A percentile compares a stretch with the other conserved stretches of the same genome.
Conservation (phyloP, 2,113 vertebrate species). For the Myrmecophaga tridactyla region DNA sequence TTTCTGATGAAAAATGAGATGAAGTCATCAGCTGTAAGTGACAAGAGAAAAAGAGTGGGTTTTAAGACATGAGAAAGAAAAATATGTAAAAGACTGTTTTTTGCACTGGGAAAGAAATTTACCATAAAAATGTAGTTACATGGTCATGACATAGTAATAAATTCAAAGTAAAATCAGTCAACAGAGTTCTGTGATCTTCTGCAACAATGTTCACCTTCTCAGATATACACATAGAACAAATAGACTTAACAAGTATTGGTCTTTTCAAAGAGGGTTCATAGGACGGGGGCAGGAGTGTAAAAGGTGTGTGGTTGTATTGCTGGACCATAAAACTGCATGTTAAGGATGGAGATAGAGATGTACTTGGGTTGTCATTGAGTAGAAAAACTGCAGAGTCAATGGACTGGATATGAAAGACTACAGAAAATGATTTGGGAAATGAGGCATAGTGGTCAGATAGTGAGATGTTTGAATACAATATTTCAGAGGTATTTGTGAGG, state of each 20-base stretch:
- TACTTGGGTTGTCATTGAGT: background rate
- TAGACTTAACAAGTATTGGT: background rate
- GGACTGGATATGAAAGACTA: background rate
- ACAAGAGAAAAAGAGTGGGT: background rate
- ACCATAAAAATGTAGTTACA: background rate
- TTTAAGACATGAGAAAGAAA: constrained; percentile 26
- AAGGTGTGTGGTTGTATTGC: background rate
- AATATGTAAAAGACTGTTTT: background rate
- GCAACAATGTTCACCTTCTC: background rate
- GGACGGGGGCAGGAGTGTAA: background rate
- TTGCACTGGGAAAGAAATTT: background rate
- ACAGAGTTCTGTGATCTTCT: background rate
- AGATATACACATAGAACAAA: background rate
- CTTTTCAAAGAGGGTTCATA: background rate
- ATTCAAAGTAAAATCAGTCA: background rate
- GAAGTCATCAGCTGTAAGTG: background rate
- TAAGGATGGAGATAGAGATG: background rate
- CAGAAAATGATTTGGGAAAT: background rate
- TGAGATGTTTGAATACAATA: background rate
- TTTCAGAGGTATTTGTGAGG: background rate
- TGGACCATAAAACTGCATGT: background rate
- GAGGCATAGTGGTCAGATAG: background rate
- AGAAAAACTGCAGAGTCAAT: background rate
- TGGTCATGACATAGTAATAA: background rate
- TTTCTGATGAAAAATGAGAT: constrained; percentile 55